Conservation (phyloP, 2,797 vertebrate species). For the Eulemur coronatus region DNA sequence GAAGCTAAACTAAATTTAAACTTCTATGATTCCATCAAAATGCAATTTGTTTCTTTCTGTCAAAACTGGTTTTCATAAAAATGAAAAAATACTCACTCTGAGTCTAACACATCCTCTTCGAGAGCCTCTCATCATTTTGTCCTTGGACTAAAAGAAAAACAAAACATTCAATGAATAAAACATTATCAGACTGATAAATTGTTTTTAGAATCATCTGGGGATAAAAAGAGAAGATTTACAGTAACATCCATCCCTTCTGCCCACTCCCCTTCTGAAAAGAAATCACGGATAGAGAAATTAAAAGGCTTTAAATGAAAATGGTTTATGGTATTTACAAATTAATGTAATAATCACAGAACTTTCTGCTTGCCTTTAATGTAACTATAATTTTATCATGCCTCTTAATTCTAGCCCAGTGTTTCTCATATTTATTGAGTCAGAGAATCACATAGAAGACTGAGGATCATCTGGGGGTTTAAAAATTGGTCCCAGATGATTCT, state of each 20-base stretch:
- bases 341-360: background rate
- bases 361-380: background rate
- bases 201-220: conserved; percentile 38
- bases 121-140: conserved; percentile 99
- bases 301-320: conserved; percentile 22
- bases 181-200: background rate
- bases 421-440: background rate
- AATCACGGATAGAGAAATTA: background rate
- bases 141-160: conserved; percentile 94
- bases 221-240: conserved; percentile 42
- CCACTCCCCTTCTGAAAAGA: background rate
- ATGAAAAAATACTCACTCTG: conserved; percentile 89
- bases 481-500: conserved; percentile 1
- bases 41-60: conserved; percentile 4
- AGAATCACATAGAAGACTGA: background rate
- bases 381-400: background rate
- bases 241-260: background rate
- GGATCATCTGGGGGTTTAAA: background rate
- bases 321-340: background rate
- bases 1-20: conserved; percentile 42
- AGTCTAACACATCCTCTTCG: conserved; percentile 98
- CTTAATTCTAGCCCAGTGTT: background rate
- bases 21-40: background rate
- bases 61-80: conserved; percentile 50
- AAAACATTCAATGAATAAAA: conserved; percentile 63